phyloP scores from a whole-genome alignment of 92 coral and sea anemone species.

The Galaxea fascicularis region DNA sequence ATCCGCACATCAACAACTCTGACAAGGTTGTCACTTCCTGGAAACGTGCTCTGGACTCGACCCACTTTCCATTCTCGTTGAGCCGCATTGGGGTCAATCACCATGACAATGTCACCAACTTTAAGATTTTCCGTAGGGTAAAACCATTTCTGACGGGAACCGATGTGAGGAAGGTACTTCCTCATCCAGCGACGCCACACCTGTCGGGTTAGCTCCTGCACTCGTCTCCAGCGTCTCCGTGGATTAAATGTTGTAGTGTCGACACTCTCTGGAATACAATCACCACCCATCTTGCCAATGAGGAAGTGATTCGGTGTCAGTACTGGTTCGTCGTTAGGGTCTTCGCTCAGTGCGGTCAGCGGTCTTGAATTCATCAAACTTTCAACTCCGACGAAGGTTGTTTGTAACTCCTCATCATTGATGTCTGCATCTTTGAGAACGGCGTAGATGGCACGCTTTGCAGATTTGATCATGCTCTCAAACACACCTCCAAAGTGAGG shows the following conservation, averaged over 20 bases:
- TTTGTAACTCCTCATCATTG: constrained; percentile 59
- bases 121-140: constrained; percentile 8
- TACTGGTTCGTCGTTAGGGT: constrained; percentile 53
- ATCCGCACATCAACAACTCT: not conserved
- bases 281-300: constrained; percentile 47
- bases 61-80: not conserved
- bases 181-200: constrained; percentile 21
- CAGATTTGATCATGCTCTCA: constrained; percentile 63
- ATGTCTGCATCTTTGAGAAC: constrained; percentile 24
- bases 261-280: not conserved
- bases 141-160: constrained; percentile 26
- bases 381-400: constrained; percentile 50
- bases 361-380: constrained; percentile 53
- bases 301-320: constrained; percentile 52
- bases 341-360: constrained; percentile 44
- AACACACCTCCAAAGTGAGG: constrained; percentile 75
- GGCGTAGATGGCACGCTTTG: constrained; percentile 44
- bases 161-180: constrained; percentile 23
- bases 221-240: constrained; percentile 43
- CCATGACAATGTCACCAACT: constrained; percentile 14
- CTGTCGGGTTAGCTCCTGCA: not conserved
- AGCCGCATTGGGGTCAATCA: not conserved
- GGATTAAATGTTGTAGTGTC: not conserved
- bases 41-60: not conserved
- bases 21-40: not conserved